Conservation (phyloP, 2,113 vertebrate genomes). For the Catagonus wagneri region DNA sequence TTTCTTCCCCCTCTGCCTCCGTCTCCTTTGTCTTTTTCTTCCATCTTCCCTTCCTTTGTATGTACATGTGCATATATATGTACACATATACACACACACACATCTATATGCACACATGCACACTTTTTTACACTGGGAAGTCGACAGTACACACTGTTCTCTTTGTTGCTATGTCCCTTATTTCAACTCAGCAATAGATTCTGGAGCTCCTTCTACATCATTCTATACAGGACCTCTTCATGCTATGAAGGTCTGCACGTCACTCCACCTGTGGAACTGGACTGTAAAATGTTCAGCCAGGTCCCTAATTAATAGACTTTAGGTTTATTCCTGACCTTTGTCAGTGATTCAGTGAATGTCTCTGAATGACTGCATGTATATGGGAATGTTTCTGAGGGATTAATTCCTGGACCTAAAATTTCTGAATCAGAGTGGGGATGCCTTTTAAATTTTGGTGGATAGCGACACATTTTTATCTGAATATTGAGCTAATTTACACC, state of each 20-base stretch:
- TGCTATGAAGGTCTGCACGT: neutral
- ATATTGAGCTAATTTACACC: neutral
- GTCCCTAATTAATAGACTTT: neutral
- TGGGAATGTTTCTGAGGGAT: neutral
- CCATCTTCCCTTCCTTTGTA: neutral
- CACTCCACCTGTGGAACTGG: too few species aligned
- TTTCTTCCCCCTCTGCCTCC: neutral
- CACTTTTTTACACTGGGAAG: neutral
- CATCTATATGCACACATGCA: neutral
- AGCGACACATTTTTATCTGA: neutral
- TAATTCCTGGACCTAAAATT: neutral
- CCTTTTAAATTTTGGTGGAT: neutral
- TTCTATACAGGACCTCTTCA: neutral
- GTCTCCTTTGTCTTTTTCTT: neutral
- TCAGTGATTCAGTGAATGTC: neutral
- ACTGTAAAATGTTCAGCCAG: neutral
- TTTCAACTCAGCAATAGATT: neutral
- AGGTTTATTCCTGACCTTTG: neutral
- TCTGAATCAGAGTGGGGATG: neutral
- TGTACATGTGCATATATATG: neutral
- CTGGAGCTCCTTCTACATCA: neutral
- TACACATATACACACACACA: fast-evolving
- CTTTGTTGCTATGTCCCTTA: neutral
- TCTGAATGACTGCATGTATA: neutral
- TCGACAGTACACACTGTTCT: neutral